phyloP scores from a whole-genome alignment of 2,113 vertebrate species.

The Colossoma macropomum region DNA sequence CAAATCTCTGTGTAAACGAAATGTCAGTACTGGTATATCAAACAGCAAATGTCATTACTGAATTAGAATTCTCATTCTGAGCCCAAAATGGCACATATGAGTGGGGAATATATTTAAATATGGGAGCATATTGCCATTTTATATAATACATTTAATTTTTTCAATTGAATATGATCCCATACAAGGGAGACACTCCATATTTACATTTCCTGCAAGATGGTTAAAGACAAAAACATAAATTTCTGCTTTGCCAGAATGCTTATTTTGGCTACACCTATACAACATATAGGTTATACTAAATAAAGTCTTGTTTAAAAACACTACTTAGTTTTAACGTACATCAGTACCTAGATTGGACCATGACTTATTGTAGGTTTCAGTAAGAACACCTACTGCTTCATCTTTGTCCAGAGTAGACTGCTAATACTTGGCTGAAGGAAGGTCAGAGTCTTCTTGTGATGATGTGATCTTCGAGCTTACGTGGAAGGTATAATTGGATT shows the following conservation, averaged over 20 bases:
- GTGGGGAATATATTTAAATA: too few species aligned
- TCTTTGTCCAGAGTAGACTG: not conserved
- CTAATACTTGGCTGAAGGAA: constrained; percentile 15
- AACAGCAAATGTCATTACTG: too few species aligned
- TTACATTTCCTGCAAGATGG: not conserved
- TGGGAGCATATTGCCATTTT: too few species aligned
- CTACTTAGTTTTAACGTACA: not conserved
- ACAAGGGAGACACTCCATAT: not conserved
- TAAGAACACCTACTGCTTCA: not conserved
- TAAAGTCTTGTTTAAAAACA: not conserved
- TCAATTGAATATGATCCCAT: too few species aligned
- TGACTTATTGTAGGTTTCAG: not conserved
- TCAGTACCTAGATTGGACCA: not conserved
- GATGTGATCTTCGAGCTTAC: constrained; percentile 47
- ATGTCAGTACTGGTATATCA: too few species aligned
- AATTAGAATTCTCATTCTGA: too few species aligned
- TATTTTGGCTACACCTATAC: not conserved
- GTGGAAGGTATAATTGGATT: constrained; percentile 58
- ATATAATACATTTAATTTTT: too few species aligned
- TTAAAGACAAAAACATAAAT: too few species aligned
- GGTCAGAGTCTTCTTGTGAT: constrained; percentile 10
- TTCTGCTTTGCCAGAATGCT: too few species aligned
- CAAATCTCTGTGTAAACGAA: too few species aligned
- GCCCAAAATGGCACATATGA: too few species aligned
- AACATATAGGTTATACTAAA: not conserved